Percentiles rank a stretch among this genome's conserved stretches.
Evolutionary conservation across 2,797 vertebrate species (phyloP).

Genomic region (Hypotaenidia philippensis): DNA sequence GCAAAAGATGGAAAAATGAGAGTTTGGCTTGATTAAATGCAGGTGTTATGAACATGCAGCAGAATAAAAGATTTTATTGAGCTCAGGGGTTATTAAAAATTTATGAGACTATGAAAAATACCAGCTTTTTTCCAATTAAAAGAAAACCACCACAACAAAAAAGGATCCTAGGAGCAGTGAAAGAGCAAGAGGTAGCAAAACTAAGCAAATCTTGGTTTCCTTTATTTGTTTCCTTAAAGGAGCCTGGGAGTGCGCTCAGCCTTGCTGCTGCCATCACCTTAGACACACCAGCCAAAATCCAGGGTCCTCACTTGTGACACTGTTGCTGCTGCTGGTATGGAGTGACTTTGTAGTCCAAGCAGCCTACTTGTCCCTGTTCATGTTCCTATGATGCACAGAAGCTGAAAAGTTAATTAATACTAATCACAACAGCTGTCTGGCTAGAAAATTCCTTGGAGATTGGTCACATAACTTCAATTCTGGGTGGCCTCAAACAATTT

Average conservation of each 20-base stretch:
- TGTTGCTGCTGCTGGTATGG: background rate
- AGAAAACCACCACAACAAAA: background rate
- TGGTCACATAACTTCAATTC: background rate
- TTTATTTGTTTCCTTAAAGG: background rate
- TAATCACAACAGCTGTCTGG: background rate
- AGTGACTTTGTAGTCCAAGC: background rate
- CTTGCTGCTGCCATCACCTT: background rate
- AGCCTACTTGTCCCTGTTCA: background rate
- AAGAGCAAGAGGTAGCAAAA: background rate
- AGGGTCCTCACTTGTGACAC: accelerated
- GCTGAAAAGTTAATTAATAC: background rate
- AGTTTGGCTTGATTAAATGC: slow-evolving; percentile 22
- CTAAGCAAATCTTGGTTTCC: background rate
- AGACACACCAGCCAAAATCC: accelerated
- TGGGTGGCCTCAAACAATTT: background rate
- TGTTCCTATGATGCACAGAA: background rate
- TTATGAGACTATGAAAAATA: slow-evolving; percentile 60
- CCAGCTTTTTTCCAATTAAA: slow-evolving; percentile 36
- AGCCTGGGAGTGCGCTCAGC: background rate
- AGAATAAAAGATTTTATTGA: slow-evolving; percentile 51
- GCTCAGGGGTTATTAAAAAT: slow-evolving; percentile 26
- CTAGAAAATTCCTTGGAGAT: background rate
- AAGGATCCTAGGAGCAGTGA: background rate
- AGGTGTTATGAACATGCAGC: slow-evolving; percentile 20
- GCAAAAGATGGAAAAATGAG: background rate